These are phyloP conservation scores for Pantelozetes paolii DNA, from an alignment of 2,888 invertebrate genomes.

Conservation along the genomic window DNA sequence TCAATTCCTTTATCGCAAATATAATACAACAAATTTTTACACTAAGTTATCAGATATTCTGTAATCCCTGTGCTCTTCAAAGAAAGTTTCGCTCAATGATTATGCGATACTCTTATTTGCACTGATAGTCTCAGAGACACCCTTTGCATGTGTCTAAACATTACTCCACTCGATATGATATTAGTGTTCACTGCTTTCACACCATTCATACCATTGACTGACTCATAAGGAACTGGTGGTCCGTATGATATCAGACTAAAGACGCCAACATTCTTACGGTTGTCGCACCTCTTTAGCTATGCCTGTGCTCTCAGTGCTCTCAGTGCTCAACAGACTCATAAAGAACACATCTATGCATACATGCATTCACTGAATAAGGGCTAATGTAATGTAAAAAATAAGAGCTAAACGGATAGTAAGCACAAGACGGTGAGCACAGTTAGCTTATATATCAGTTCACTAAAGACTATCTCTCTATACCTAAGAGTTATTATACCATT, in stretches of 20 bases:
- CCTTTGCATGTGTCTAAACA: conserved; percentile 24
- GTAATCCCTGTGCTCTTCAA: conserved; percentile 27
- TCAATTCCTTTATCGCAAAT: conserved; percentile 4
- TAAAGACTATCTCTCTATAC: not conserved
- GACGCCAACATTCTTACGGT: conserved; percentile 29
- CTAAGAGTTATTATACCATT: conserved; percentile 18
- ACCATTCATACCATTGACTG: not conserved
- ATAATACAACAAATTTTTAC: not conserved
- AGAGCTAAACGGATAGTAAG: not conserved
- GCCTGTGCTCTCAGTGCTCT: not conserved
- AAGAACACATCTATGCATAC: conserved; percentile 16
- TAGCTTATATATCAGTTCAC: not conserved
- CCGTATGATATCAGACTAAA: conserved; percentile 19
- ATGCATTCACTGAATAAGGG: not conserved
- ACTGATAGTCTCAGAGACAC: conserved; percentile 11
- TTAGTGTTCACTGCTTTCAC: not conserved
- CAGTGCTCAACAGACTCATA: not conserved
- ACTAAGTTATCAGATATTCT: conserved; percentile 5
- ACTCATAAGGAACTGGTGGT: not conserved
- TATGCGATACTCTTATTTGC: conserved; percentile 23
- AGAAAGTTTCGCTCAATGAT: conserved; percentile 2
- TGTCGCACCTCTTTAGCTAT: conserved; percentile 7
- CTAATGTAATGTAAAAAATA: not conserved
- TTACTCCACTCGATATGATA: conserved; percentile 16
- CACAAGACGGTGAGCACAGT: not conserved